A percentile compares a stretch with the other conserved stretches of the same genome.
Conservation (phyloP, 1,140 invertebrate species). For the Hycleus phaleratus region DNA sequence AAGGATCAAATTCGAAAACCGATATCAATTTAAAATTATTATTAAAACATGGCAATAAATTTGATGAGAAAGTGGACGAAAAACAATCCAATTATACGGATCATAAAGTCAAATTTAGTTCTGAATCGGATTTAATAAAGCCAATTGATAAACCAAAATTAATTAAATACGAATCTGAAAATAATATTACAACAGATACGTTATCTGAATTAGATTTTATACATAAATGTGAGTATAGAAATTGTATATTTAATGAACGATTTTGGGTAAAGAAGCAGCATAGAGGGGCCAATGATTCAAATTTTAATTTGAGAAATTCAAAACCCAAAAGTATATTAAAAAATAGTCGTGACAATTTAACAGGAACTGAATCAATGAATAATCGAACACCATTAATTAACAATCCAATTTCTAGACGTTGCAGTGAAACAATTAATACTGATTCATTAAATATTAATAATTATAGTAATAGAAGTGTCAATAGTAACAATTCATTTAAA, state of each 20-base stretch:
- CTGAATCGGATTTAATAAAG: conserved; percentile 13
- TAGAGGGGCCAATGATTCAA: conserved; percentile 23
- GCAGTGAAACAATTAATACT: conserved; percentile 32
- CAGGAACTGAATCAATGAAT: conserved; percentile 23
- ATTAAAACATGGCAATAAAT: conserved; percentile 4
- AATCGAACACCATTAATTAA: conserved; percentile 19
- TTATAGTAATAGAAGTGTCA: conserved; percentile 2
- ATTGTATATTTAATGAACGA: conserved; percentile 40
- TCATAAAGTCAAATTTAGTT: conserved; percentile 22
- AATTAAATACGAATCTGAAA: conserved; percentile 27
- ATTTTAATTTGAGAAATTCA: conserved; percentile 7
- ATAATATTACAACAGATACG: conserved; percentile 21
- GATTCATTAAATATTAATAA: background rate
- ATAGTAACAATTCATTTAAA: conserved; percentile 30
- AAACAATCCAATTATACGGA: background rate
- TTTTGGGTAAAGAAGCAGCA: conserved; percentile 16
- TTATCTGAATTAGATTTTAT: conserved; percentile 24
- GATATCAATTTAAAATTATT: conserved; percentile 27
- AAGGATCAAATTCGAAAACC: conserved; percentile 40
- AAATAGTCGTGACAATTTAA: conserved; percentile 26
- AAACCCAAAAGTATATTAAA: conserved; percentile 33
- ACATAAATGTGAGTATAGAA: conserved; percentile 37
- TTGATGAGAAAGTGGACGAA: background rate
- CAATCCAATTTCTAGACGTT: conserved; percentile 18
- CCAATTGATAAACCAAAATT: no score